Base-by-base conservation (phyloP, 2,888 invertebrate genomes). In the Callimorpha dominula region DNA sequence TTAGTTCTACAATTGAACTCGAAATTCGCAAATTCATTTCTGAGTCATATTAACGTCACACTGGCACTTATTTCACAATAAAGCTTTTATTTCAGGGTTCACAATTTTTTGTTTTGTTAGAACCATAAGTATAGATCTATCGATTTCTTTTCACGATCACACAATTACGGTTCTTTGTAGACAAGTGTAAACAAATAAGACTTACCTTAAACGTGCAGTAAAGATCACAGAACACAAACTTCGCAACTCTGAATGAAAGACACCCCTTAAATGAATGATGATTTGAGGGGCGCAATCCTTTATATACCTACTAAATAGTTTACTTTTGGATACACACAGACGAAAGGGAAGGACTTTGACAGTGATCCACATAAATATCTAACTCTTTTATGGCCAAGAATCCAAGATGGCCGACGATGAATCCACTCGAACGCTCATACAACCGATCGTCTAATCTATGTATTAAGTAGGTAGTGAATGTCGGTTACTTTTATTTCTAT, bases 321-420 rank as follows among this genome's bases (percentile, higher is more conserved):
- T 12, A 52, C 66, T 66, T 8, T 17, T 40, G 1, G 20, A 31
- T 20, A 14, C 15, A 65, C 50, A 50, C 15, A 15, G 52, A 57
- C 17, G 40, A 46, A 43, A 54, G 42, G 54, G 17, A n/a, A 57
- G 46, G 12, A 68, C 15, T 68, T n/a, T 42, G 46, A 68, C 68
- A 31, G 31, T 57, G 17, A 20, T 12, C 3, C 43, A 57, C 54
- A 43, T n/a, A 67, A 54, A 12, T 60, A 31, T 14, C 4, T 31
- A 60, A 31, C 60, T 60, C 11, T 5, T 31, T 31, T 12, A 31
- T 57, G 20, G 60, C 5, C 60, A 31, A 60, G 4, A 12, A 31
- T 31, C 5, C 60, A 31, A 60, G 4, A 12, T 12, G 14, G 60
- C 20, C 31, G 14, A 60, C 60, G 12, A 6, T 60, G 43, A 60